Percentiles rank a stretch among this genome's conserved stretches.
These are phyloP conservation scores for Vidua macroura DNA, from an alignment of 2,113 vertebrate species.

Conservation along the genomic window DNA sequence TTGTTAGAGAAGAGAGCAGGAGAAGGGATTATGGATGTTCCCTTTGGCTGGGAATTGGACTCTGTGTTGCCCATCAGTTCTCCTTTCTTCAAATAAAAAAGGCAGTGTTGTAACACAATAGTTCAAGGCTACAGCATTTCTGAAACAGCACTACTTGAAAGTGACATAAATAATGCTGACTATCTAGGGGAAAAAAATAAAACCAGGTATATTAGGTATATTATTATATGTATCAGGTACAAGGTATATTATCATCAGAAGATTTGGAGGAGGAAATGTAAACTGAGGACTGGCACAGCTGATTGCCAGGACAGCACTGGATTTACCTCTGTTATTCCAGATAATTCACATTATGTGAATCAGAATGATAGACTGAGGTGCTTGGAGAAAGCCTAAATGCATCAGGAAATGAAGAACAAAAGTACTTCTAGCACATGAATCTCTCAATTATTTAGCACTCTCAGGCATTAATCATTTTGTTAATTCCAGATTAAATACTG, in stretches of 20 bases:
- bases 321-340: not conserved
- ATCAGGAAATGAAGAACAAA: not conserved
- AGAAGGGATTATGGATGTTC: not conserved
- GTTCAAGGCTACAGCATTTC: not conserved
- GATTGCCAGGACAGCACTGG: not conserved
- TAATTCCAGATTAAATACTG: not conserved
- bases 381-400: not conserved
- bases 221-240: not conserved
- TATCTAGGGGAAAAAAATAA: not conserved
- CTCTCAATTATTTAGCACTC: constrained; percentile 6
- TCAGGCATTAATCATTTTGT: not conserved
- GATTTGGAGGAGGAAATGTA: not conserved
- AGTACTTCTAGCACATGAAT: not conserved
- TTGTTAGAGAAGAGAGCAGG: not conserved
- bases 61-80: not conserved
- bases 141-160: not conserved
- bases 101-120: not conserved
- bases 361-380: not conserved
- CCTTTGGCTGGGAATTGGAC: not conserved
- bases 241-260: not conserved
- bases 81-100: not conserved
- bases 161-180: not conserved
- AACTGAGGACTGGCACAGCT: not conserved
- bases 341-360: not conserved
- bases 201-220: not conserved